Conservation (phyloP, 1,140 invertebrate genomes). For the Leptonema lineaticorne region DNA sequence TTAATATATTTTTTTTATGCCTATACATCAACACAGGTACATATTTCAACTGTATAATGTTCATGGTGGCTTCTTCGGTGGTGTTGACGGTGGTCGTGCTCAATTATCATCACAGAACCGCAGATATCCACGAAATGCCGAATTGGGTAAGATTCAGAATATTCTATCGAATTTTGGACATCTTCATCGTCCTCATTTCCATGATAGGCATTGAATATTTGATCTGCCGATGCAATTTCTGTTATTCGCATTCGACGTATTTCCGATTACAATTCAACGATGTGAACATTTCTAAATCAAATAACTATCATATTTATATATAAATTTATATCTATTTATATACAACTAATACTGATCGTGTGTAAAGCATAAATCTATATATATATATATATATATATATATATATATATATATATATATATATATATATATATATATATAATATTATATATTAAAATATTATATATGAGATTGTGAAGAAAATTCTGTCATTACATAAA, state of each 20-base stretch:
- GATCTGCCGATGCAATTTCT: too few relatives aligned
- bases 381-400: neutral
- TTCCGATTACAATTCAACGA: too few relatives aligned
- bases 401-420: neutral
- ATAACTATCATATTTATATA: too few relatives aligned
- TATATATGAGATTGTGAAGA: neutral
- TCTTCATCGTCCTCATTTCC: too few relatives aligned
- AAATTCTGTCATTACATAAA: neutral
- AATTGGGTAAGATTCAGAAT: constrained; percentile 78
- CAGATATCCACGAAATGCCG: constrained; percentile 96
- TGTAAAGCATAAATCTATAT: neutral
- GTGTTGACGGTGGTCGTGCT: constrained; percentile 96
- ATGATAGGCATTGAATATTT: too few relatives aligned
- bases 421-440: neutral
- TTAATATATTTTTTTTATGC: too few relatives aligned
- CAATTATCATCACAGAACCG: constrained; percentile 96
- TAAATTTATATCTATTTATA: too few relatives aligned
- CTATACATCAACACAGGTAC: constrained; percentile 86
- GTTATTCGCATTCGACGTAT: too few relatives aligned
- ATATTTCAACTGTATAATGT: constrained; percentile 99
- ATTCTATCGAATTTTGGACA: too few relatives aligned
- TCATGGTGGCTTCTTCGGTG: constrained; percentile 98
- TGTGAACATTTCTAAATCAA: too few relatives aligned
- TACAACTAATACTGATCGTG: too few relatives aligned
- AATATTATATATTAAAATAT: neutral